Evolutionary conservation across 2,888 invertebrate species (phyloP).

Genomic region (Taphrorychus bicolor): DNA sequence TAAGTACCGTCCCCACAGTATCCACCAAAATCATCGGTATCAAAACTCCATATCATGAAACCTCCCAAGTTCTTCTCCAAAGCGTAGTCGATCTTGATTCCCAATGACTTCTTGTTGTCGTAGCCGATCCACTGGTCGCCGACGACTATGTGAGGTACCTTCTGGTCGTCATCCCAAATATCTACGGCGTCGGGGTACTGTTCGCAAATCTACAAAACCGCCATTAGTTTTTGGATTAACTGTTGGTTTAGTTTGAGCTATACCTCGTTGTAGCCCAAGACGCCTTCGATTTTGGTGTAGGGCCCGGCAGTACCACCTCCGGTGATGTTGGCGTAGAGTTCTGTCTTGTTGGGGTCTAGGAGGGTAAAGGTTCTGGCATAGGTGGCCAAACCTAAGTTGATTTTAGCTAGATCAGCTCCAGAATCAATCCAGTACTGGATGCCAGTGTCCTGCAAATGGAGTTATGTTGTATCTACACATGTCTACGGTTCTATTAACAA

Average conservation of each 20-base stretch:
- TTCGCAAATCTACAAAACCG: slow-evolving; percentile 53
- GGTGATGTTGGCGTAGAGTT: slow-evolving; percentile 65
- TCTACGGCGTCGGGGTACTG: slow-evolving; percentile 46
- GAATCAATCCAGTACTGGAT: slow-evolving; percentile 64
- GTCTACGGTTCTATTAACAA: too few species aligned
- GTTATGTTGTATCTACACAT: too few species aligned
- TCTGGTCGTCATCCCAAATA: slow-evolving; percentile 55
- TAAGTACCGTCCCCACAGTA: slow-evolving; percentile 59
- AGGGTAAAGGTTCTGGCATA: slow-evolving; percentile 76
- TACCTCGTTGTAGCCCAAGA: slow-evolving; percentile 76
- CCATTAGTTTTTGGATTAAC: too few species aligned
- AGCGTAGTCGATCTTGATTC: slow-evolving; percentile 58
- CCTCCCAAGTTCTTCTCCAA: slow-evolving; percentile 60
- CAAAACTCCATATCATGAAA: slow-evolving; percentile 78
- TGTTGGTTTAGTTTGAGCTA: too few species aligned
- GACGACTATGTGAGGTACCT: slow-evolving; percentile 66
- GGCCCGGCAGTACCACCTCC: slow-evolving; percentile 69
- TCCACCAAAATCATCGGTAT: slow-evolving; percentile 76
- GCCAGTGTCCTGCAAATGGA: slow-evolving; percentile 56
- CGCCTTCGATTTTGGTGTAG: slow-evolving; percentile 69
- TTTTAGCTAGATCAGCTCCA: slow-evolving; percentile 68
- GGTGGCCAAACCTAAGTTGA: slow-evolving; percentile 73
- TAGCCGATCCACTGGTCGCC: slow-evolving; percentile 72
- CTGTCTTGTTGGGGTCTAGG: slow-evolving; percentile 56
- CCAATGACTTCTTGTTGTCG: slow-evolving; percentile 66